Base-by-base conservation (phyloP, 2,113 vertebrate genomes). In the Perca schrenkii region DNA sequence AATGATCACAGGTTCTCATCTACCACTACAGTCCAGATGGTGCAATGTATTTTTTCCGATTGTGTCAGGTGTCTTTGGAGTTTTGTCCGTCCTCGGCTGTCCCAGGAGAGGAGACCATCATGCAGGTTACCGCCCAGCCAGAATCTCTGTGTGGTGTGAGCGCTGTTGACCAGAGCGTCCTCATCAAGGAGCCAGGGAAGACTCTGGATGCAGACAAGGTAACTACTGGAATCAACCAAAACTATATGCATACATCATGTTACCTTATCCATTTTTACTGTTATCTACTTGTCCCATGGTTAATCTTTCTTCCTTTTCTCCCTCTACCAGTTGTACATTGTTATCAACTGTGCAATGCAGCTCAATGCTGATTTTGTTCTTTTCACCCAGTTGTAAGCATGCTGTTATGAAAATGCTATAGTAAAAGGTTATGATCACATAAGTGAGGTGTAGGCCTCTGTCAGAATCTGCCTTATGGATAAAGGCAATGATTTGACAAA, bases 101-200 rank as follows among this genome's bases (percentile, higher is more conserved):
- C 43, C 97, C 97, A 1, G 96, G 95, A 77, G 96, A 96, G 0
- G 1, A 68, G 0, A 82, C 81, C 74, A 83, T 0, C 16, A 85
- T 98, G 74, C 87, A 36, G 12, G 16, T 98, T 49, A 86, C 58
- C 0, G 94, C 97, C 15, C 86, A 93, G 4, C 92, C 96, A 13
- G 77, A 93, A n/a, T 98, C 97, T 15, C 88, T 98, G 4, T 98
- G 97, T 21, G 97, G 94, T 1, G 63, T 98, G 57, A 94, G 94
- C 1, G 96, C 93, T 0, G 89, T 98, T 1, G 97, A 98, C 83
- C 83, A 95, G 72, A 97, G 97, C 0, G 88, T 97, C 34, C 93
- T 96, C 34, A 93, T 98, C 64, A 43, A 96, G 88, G 95, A 88
- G 22, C 93, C 96, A 0, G 95, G 95, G 31, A 88, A 94, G 19